phyloP scores from a whole-genome alignment of 35 echinoderm and acorn worm genomes.

The Anneissia japonica region DNA sequence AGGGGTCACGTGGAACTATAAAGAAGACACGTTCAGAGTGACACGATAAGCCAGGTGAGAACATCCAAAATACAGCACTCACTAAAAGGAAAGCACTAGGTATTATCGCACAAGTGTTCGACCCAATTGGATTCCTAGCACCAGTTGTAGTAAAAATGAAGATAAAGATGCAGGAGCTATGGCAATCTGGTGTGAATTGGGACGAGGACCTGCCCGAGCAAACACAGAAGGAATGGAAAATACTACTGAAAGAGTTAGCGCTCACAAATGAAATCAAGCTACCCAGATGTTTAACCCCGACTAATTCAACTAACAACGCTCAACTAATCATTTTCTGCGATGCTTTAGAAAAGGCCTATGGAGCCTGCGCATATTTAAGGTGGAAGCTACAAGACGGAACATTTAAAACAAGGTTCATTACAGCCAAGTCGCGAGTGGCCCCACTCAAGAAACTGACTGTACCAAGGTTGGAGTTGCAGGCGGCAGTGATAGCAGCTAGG shows the following conservation, averaged over 20 bases:
- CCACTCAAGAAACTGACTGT: not conserved
- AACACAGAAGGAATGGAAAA: not conserved
- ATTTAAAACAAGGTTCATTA: not conserved
- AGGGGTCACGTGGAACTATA: conserved; percentile 25
- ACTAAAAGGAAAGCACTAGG: conserved; percentile 18
- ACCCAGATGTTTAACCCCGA: conserved; percentile 40
- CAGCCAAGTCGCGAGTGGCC: not conserved
- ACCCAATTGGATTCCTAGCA: conserved; percentile 1
- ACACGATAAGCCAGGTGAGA: too few species aligned
- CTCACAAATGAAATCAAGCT: too few species aligned
- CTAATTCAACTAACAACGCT: not conserved
- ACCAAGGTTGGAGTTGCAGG: not conserved
- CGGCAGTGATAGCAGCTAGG: not conserved
- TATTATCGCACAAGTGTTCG: conserved; percentile 11
- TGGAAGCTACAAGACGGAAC: not conserved
- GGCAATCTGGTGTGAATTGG: not conserved
- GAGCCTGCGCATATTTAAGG: not conserved
- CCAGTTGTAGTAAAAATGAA: not conserved
- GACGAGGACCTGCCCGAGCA: conserved; percentile 3
- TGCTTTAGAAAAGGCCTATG: conserved; percentile 40
- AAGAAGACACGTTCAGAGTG: conserved; percentile 23
- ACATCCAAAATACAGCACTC: too few species aligned
- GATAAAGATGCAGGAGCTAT: conserved; percentile 4
- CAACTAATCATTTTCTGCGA: conserved; percentile 23
- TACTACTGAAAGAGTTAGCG: not conserved